phyloP scores from a whole-genome alignment of 1,140 invertebrate species.

The Microplitis demolitor region DNA sequence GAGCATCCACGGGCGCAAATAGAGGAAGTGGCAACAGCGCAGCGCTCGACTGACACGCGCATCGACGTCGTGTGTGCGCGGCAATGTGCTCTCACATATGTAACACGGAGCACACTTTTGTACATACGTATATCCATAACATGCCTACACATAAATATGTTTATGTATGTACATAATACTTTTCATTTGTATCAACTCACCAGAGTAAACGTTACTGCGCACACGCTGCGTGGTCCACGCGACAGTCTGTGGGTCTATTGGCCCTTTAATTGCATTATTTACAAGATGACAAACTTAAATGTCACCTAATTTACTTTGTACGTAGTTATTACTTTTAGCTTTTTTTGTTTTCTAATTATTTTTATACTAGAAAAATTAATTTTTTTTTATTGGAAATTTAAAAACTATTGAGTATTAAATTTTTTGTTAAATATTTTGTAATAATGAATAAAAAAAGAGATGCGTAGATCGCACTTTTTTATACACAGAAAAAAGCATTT shows the following conservation, averaged over 20 bases:
- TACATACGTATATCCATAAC: neutral
- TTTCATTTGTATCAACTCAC: conserved; percentile 8
- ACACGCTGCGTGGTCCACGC: conserved; percentile 34
- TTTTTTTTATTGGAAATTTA: too few relatives aligned
- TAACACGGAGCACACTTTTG: neutral
- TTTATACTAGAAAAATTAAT: neutral
- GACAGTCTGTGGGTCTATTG: conserved; percentile 39
- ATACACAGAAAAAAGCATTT: too few relatives aligned
- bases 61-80: conserved; percentile 15
- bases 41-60: conserved; percentile 28
- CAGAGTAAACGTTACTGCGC: conserved; percentile 19
- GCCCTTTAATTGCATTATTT: conserved; percentile 35
- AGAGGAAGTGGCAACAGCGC: conserved; percentile 55
- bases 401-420: too few relatives aligned
- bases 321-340: neutral
- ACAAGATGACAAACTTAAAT: neutral
- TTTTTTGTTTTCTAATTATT: neutral
- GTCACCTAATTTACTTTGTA: neutral
- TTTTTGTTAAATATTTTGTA: too few relatives aligned
- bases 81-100: conserved; percentile 10
- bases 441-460: too few relatives aligned
- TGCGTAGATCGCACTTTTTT: too few relatives aligned
- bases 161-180: neutral
- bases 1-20: conserved; percentile 41
- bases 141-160: too few relatives aligned